Percentiles rank a stretch among this genome's conserved stretches.
Evolutionary conservation across 2,888 invertebrate genomes (phyloP).

Genomic region (Branchellion lobata): DNA sequence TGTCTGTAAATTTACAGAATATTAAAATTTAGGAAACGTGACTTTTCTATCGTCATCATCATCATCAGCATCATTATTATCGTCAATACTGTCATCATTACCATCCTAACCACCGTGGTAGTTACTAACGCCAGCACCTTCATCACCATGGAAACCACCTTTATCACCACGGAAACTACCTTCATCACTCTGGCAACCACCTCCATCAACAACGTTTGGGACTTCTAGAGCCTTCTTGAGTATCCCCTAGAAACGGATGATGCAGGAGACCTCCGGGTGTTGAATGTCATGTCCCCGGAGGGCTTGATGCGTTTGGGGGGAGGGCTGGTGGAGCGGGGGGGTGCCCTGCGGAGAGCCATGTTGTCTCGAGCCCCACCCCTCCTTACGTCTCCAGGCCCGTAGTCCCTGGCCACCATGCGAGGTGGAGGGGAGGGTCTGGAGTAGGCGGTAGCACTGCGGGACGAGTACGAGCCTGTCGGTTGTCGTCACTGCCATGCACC

Average conservation of each 20-base stretch:
- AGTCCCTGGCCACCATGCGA: not conserved
- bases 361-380: not conserved
- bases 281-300: not conserved
- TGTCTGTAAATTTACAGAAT: too few species aligned
- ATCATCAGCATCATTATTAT: too few species aligned
- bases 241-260: not conserved
- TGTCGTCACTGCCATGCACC: too few species aligned
- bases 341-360: not conserved
- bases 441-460: not conserved
- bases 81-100: too few species aligned
- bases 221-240: not conserved
- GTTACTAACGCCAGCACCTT: too few species aligned
- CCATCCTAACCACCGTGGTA: too few species aligned
- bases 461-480: constrained; percentile 1
- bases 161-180: too few species aligned
- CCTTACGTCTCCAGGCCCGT: not conserved
- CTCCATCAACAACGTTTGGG: too few species aligned
- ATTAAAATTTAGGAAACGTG: too few species aligned
- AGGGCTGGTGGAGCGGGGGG: not conserved
- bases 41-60: too few species aligned
- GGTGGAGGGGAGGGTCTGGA: not conserved
- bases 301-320: constrained; percentile 11
- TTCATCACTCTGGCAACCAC: too few species aligned
- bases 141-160: too few species aligned
- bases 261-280: not conserved